Evolutionary conservation across 2,888 invertebrate genomes (phyloP), one percentile per base, ranked within the genome.

Genomic region (Drosophila mimetica): DNA sequence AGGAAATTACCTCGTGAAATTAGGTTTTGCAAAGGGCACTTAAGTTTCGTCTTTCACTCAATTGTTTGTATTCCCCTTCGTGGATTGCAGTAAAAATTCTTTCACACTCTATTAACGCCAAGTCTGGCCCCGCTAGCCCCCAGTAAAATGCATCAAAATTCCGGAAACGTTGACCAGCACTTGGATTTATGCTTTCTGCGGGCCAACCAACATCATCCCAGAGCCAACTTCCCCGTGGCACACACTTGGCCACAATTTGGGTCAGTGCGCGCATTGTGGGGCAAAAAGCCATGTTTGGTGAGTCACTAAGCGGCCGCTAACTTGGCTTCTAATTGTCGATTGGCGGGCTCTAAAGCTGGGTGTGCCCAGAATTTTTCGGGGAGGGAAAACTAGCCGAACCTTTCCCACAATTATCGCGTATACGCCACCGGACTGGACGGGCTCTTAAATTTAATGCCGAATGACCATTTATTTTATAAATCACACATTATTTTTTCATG

Each of bases 31-130:
- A 14, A 48, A 57, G 47, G 39, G 47, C 36, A 44, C 34, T 51
- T 44, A 32, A 51, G 50, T 13, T 61, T 16, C 36, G 36, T 22
- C 42, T 50, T 25, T 13, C 42, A 44, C 57, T 28, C 14, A 18
- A n/a, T 48, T 63, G 34, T 44, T 63, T 34, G 61, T 34, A 30
- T 61, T 28, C 42, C 44, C 13, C 36, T 50, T 37, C 20, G 28
- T 44, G 42, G 48, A 28, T 30, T 64, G 50, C 63, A 64, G 50
- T 61, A 60, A 65, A 67, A 47, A 67, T 69, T 63, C 74, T 70
- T 75, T 78, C 73, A 81, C 81, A 81, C 78, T 84, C 80, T 81
- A 78, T 84, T 84, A 74, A 78, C 77, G 77, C 55, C 22, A 57
- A 67, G 52, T 44, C 57, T 57, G 18, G 48, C 16, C 50, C 69